Evolutionary conservation across 2,888 invertebrate genomes (phyloP), one percentile per base, ranked within the genome.

Genomic region (Polylopha cassiicola): DNA sequence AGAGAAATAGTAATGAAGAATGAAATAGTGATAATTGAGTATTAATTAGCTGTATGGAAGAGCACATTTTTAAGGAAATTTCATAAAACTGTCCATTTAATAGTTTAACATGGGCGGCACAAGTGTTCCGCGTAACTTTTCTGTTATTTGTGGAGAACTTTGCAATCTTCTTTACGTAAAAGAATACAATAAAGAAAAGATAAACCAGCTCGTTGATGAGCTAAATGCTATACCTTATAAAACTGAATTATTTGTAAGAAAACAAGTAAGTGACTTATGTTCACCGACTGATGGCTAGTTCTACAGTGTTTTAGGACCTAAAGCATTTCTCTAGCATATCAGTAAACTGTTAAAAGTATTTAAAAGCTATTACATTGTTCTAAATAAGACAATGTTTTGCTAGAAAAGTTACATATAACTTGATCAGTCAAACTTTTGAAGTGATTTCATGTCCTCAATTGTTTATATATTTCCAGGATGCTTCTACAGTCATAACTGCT

Each of bases 191-290:
- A 79, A 79, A 57, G 63, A 67, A 20, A 73, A 77, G 49, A 73
- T 91, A 2, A 87, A 88, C 54, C 64, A 70, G 23, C 64, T 87
- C 8, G 74, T 92, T 29, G 89, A 89, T 54, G 89, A 90, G 50
- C 72, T 92, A 20, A 91, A 90, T 63, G 76, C 87, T 1, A 71
- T 90, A 30, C 89, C 91, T 51, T 91, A 85, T 55, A 87, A 87
- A 55, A 59, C 60, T 10, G 70, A 82, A 39, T 52, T 80, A 37
- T 76, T 85, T 56, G 73, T 75, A n/a, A 63, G 72, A 38, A 75
- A 76, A 61, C 72, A 84, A 61, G 88, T 80, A 66, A 71, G 75
- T 66, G 27, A 27, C 38, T 45, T 27, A 37, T 26, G n/a, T n/a
- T n/a, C n/a, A n/a, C n/a, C n/a, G n/a, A n/a, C n/a, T n/a, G n/a